Evolutionary conservation across 2,888 invertebrate genomes (phyloP), one percentile per base, ranked within the genome.

Genomic region (Watsonalla binaria): DNA sequence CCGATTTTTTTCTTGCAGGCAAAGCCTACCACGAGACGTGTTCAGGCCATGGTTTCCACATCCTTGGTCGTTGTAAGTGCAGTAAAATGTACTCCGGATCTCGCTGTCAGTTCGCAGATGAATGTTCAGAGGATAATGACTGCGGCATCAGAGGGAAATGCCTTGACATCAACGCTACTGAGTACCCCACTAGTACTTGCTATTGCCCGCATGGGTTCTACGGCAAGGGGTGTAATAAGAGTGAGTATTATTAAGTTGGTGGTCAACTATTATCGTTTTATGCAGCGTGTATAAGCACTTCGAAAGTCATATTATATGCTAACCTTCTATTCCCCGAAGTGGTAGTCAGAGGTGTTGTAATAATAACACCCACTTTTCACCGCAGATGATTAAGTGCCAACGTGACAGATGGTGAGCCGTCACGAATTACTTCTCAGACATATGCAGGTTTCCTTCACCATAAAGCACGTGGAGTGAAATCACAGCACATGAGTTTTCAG

Each of bases 171-270:
- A 92, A 94, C 58, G 94, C 97, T 4, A 96, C 96, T 0, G 94
- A 96, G 34, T 92, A 95, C 7, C 98, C 98, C 0, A 93, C 93
- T 46, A 94, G 93, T 65, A 95, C 96, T 74, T 99, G 99, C 78
- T 99, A 96, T 83, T 99, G 98, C 75, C 94, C 96, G 56, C 92
- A 94, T 53, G 98, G 98, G 13, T 97, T 95, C 93, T 96, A 95
- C 74, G 98, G 98, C 4, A 92, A 93, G 24, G 94, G 94, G 0
- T 98, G 98, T 75, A 94, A 93, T 59, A 96, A 96, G 87, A 94
- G 97, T 96, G 77, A 93, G 93, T 73, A 6, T 6, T n/a, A 2
- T 24, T 24, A 24, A 24, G 4, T 24, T 24, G 24, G 24, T 24
- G 24, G 24, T 24, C 2, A 24, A 24, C 24, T 24, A 24, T 24